A percentile compares a stretch with the other conserved stretches of the same genome.
Conservation (phyloP, 1,140 invertebrate species). For the Hesperophylax magnus region DNA sequence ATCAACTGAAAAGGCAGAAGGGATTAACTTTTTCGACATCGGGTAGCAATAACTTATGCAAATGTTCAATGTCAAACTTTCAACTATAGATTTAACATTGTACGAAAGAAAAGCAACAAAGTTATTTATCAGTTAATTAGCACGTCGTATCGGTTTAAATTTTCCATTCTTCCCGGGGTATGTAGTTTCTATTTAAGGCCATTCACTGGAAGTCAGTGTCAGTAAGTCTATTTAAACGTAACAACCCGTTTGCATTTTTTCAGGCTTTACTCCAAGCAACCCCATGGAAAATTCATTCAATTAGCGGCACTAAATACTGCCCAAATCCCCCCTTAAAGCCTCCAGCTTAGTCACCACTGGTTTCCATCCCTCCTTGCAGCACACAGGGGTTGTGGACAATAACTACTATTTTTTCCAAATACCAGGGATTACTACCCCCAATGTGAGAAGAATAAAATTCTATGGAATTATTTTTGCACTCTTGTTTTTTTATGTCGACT, state of each 20-base stretch:
- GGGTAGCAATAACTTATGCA: no score
- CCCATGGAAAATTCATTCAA: slow-evolving; percentile 43
- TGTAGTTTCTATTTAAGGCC: no score
- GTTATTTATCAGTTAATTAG: no score
- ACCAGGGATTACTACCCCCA: slow-evolving; percentile 18
- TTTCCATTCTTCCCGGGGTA: no score
- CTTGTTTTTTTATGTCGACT: neutral
- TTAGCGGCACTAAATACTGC: slow-evolving; percentile 40
- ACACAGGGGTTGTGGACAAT: neutral
- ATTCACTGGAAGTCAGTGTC: no score
- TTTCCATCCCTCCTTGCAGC: neutral
- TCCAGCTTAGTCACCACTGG: slow-evolving; percentile 19
- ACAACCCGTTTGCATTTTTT: slow-evolving; percentile 3
- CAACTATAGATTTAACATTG: no score
- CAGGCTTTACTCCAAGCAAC: neutral
- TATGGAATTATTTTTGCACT: slow-evolving; percentile 12
- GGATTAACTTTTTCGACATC: no score
- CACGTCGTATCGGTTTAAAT: no score
- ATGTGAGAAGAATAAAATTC: slow-evolving; percentile 6
- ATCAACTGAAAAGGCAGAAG: no score
- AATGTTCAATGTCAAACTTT: no score
- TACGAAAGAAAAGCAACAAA: no score
- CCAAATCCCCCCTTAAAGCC: slow-evolving; percentile 37
- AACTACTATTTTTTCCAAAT: slow-evolving; percentile 39
- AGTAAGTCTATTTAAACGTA: neutral